A percentile compares a stretch with the other conserved stretches of the same genome.
phyloP scores from a whole-genome alignment of 1,140 invertebrate genomes.

The Teleogryllus occipitalis region DNA sequence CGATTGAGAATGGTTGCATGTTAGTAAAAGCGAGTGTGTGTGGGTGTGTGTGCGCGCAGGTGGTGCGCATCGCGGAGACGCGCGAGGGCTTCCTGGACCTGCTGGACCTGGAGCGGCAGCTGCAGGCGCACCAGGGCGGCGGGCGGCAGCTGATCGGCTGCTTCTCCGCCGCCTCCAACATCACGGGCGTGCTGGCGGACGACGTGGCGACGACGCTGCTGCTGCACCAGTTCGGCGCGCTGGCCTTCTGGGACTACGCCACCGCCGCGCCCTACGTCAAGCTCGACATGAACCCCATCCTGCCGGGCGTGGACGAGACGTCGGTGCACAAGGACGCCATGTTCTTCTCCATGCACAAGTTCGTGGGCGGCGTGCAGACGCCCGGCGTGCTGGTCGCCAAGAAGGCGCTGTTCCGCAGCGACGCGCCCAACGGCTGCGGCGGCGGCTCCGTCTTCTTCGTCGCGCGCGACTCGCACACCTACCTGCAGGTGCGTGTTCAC shows the following conservation, averaged over 20 bases:
- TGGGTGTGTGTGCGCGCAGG: constrained; percentile 39
- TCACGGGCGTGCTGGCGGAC: constrained; percentile 81
- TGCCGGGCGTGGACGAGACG: constrained; percentile 54
- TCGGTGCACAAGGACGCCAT: constrained; percentile 80
- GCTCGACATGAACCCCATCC: constrained; percentile 79
- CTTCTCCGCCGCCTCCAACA: constrained; percentile 79
- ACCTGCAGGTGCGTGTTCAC: constrained; percentile 44
- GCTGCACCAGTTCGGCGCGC: constrained; percentile 71
- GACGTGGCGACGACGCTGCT: constrained; percentile 72
- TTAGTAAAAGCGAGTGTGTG: background rate
- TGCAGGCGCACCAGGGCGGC: constrained; percentile 49
- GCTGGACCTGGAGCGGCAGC: constrained; percentile 60
- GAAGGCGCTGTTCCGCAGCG: constrained; percentile 50
- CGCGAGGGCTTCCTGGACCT: constrained; percentile 71
- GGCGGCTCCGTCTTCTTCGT: constrained; percentile 59
- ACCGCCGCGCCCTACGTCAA: constrained; percentile 72
- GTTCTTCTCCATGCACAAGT: constrained; percentile 86
- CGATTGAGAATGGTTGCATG: background rate
- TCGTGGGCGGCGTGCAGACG: constrained; percentile 81
- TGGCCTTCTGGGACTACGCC: constrained; percentile 87
- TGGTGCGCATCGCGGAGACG: constrained; percentile 67
- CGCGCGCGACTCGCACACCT: constrained; percentile 42
- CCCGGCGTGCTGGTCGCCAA: constrained; percentile 64
- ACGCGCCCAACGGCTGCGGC: constrained; percentile 45
- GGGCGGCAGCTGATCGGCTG: constrained; percentile 63